These are phyloP conservation scores for Arctia plantaginis DNA, from an alignment of 2,888 invertebrate species.

Conservation along the genomic window DNA sequence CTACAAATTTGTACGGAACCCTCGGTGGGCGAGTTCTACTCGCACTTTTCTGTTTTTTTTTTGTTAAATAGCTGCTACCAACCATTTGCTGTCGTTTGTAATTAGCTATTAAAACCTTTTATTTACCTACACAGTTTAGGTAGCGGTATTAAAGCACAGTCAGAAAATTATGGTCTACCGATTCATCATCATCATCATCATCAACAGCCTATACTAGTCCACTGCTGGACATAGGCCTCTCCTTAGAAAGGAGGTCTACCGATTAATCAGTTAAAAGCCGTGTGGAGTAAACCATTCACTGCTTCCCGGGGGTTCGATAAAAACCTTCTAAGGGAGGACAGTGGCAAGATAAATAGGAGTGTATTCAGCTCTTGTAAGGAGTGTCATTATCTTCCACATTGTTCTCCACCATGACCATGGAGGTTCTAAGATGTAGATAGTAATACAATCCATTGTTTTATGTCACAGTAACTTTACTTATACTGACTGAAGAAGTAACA, in stretches of 20 bases:
- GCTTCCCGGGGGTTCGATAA: slow-evolving; percentile 17
- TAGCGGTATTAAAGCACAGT: background rate
- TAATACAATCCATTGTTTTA: background rate
- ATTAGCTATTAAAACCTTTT: background rate
- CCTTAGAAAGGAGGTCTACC: no score
- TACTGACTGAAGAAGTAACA: background rate
- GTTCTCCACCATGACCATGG: background rate
- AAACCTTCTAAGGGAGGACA: slow-evolving; percentile 19
- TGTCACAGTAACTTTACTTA: background rate
- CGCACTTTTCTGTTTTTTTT: no score
- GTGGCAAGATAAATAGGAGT: slow-evolving; percentile 17
- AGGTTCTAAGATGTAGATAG: background rate
- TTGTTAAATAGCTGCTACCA: no score
- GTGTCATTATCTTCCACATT: slow-evolving; percentile 15
- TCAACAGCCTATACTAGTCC: no score
- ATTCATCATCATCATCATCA: no score
- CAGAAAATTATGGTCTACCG: slow-evolving; percentile 14
- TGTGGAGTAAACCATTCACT: slow-evolving; percentile 13
- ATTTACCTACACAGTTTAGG: background rate
- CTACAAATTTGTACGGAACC: no score
- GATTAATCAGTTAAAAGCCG: slow-evolving; percentile 17
- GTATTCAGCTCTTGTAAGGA: slow-evolving; percentile 9
- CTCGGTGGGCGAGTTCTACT: no score
- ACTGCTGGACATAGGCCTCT: no score
- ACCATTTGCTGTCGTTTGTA: background rate